phyloP scores from a whole-genome alignment of 1,140 invertebrate genomes.

The Cepaea nemoralis region DNA sequence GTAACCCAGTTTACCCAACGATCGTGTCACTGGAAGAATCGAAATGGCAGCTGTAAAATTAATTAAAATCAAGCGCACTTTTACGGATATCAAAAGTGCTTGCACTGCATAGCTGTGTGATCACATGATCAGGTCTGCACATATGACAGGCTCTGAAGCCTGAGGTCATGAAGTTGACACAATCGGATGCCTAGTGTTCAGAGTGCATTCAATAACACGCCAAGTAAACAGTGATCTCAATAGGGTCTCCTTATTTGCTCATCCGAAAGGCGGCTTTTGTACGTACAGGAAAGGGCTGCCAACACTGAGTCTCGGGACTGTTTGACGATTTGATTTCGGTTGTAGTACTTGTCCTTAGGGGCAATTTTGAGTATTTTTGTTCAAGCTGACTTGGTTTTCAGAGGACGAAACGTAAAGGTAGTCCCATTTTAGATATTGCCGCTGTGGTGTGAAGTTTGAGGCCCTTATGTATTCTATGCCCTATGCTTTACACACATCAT shows the following conservation, averaged over 20 bases:
- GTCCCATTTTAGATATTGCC: too few species aligned
- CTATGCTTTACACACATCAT: too few species aligned
- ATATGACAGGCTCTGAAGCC: background rate
- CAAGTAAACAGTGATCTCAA: background rate
- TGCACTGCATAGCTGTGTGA: background rate
- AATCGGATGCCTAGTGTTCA: background rate
- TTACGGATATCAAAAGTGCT: background rate
- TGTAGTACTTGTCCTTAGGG: too few species aligned
- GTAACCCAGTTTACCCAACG: too few species aligned
- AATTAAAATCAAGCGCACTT: background rate
- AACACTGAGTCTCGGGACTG: background rate
- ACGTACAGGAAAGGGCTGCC: background rate
- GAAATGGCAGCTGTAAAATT: background rate
- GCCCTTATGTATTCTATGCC: too few species aligned
- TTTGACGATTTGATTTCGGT: too few species aligned
- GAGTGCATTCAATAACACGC: background rate
- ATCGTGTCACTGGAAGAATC: too few species aligned
- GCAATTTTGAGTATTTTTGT: too few species aligned
- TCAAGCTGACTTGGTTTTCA: too few species aligned
- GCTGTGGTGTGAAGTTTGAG: too few species aligned
- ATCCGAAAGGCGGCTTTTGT: background rate
- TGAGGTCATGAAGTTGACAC: conserved; percentile 1
- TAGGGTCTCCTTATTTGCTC: background rate
- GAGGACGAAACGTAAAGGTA: too few species aligned
- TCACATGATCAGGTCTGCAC: background rate